Percentiles rank a stretch among this genome's conserved stretches.
Conservation (phyloP, 2,113 vertebrate species). For the Fulica atra region DNA sequence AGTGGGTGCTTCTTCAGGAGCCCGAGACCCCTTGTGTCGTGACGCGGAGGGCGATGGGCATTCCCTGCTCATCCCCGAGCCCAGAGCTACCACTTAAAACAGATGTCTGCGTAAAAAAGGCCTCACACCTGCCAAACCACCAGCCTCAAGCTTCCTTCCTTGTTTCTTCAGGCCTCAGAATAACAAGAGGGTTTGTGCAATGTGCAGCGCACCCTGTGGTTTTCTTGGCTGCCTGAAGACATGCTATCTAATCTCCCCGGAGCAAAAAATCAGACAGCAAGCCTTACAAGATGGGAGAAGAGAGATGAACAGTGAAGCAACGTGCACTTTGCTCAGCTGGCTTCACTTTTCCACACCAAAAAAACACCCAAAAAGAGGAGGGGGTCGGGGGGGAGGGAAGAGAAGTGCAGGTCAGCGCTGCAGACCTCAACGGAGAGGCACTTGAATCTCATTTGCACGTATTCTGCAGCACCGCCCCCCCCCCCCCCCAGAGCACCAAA, state of each 20-base stretch:
- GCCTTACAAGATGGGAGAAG: neutral
- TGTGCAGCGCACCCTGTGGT: neutral
- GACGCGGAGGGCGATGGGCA: neutral
- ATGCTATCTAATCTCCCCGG: neutral
- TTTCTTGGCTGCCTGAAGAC: slow-evolving; percentile 45
- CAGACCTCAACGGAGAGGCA: neutral
- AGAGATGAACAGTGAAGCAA: neutral
- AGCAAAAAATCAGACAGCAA: slow-evolving; percentile 14
- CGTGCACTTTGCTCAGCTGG: neutral
- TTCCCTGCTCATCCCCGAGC: neutral
- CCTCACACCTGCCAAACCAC: slow-evolving; percentile 69
- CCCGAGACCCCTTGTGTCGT: neutral
- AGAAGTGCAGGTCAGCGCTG: neutral
- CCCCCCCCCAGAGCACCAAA: neutral
- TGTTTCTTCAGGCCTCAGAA: slow-evolving; percentile 40
- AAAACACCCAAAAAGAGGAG: neutral
- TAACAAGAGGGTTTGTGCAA: slow-evolving; percentile 52
- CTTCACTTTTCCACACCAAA: neutral
- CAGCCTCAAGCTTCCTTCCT: slow-evolving; percentile 72
- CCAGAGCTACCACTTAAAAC: slow-evolving; percentile 61
- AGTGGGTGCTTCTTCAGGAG: neutral
- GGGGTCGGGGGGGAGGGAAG: too few relatives aligned
- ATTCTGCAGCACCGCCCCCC: neutral
- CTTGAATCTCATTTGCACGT: neutral
- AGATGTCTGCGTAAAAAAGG: slow-evolving; percentile 61